Evolutionary conservation across 2,797 vertebrate species (phyloP).

Genomic region (Falco berigora): DNA sequence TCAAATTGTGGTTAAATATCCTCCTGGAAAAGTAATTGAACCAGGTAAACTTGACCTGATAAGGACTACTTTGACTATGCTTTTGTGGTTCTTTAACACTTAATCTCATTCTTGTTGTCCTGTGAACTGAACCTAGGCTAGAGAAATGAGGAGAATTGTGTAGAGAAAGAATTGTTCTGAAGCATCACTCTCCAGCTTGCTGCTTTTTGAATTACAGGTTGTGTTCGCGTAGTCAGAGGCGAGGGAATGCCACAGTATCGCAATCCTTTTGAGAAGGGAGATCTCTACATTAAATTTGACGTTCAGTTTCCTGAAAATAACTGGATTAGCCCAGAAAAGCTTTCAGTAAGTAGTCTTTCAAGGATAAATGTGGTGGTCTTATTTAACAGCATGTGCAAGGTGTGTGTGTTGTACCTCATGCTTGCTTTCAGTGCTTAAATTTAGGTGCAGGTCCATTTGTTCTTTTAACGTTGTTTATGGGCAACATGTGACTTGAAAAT

Average conservation of each 20-base stretch:
- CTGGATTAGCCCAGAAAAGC: constrained; percentile 96
- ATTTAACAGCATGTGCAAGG: neutral
- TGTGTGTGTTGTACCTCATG: neutral
- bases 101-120: neutral
- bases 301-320: constrained; percentile 97
- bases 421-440: neutral
- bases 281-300: constrained; percentile 95
- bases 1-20: constrained; percentile 96
- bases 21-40: constrained; percentile 96
- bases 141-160: neutral
- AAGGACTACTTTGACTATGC: neutral
- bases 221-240: constrained; percentile 87
- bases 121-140: neutral
- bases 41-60: constrained; percentile 78
- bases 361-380: neutral
- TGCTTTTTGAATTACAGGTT: constrained; percentile 73
- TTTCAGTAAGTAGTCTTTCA: constrained; percentile 79
- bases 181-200: neutral
- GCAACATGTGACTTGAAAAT: neutral
- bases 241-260: constrained; percentile 99
- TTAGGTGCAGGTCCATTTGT: neutral
- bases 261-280: constrained; percentile 97
- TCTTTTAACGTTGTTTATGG: neutral
- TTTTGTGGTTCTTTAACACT: neutral
- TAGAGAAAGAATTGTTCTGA: neutral